A percentile compares a stretch with the other conserved stretches of the same genome.
Evolutionary conservation across 2,888 invertebrate genomes (phyloP).

Genomic region (Schrankia costaestrigalis): DNA sequence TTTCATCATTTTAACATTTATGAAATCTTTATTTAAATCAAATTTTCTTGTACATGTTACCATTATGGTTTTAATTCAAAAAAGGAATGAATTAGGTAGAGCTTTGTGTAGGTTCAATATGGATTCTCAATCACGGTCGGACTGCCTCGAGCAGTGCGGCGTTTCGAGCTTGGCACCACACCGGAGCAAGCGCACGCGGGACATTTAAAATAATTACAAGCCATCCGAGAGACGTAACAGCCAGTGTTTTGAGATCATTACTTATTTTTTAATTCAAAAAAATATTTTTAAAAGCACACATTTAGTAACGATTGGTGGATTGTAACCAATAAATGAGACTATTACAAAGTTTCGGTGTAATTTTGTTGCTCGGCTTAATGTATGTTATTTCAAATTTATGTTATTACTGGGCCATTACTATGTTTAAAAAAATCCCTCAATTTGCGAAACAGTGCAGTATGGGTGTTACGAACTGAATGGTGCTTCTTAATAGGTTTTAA

Average conservation of each 20-base stretch:
- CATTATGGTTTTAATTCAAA: slow-evolving; percentile 19
- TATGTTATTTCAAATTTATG: slow-evolving; percentile 36
- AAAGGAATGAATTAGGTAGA: slow-evolving; percentile 14
- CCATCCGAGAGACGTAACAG: slow-evolving; percentile 76
- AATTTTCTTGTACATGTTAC: slow-evolving; percentile 12
- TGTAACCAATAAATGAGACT: slow-evolving; percentile 58
- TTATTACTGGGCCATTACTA: slow-evolving; percentile 35
- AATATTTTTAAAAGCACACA: slow-evolving; percentile 66
- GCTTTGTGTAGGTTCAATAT: slow-evolving; percentile 63
- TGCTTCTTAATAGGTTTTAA: neutral
- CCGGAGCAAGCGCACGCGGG: slow-evolving; percentile 60
- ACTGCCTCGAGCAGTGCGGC: slow-evolving; percentile 57
- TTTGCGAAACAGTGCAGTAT: slow-evolving; percentile 26
- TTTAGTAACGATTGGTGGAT: slow-evolving; percentile 65
- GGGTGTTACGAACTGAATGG: no score
- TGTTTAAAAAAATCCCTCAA: slow-evolving; percentile 26
- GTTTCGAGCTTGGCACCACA: slow-evolving; percentile 25
- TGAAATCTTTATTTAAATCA: no score
- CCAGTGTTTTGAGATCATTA: slow-evolving; percentile 79
- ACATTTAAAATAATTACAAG: slow-evolving; percentile 82
- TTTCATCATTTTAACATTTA: no score
- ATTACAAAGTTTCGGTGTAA: slow-evolving; percentile 53
- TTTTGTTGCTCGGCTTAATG: slow-evolving; percentile 48
- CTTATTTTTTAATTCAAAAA: slow-evolving; percentile 78
- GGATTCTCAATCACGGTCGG: slow-evolving; percentile 65